Percentiles rank a stretch among this genome's conserved stretches.
These are phyloP conservation scores for Ormia ochracea DNA, from an alignment of 2,888 invertebrate species.

Conservation along the genomic window DNA sequence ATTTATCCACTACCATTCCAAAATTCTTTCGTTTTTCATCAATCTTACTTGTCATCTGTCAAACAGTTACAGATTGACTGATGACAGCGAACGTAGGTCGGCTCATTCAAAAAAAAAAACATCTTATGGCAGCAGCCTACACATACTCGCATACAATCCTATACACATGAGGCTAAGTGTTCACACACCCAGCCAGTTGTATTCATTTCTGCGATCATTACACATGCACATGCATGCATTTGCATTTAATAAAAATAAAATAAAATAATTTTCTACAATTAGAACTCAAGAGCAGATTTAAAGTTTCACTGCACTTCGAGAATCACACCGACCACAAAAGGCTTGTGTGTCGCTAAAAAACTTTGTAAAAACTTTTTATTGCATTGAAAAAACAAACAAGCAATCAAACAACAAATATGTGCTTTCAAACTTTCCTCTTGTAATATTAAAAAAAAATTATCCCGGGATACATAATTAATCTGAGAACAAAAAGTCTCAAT, in stretches of 20 bases:
- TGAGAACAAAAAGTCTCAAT: not conserved
- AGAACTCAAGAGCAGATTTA: constrained; percentile 26
- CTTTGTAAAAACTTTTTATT: constrained; percentile 3
- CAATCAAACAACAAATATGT: not conserved
- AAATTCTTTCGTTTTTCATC: too few relatives aligned
- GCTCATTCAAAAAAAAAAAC: too few relatives aligned
- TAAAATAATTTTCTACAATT: constrained; percentile 15
- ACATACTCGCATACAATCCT: too few relatives aligned
- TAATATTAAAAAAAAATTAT: not conserved
- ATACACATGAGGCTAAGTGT: not conserved
- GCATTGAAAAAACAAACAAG: too few relatives aligned
- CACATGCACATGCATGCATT: not conserved
- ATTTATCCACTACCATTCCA: too few relatives aligned
- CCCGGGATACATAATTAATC: not conserved
- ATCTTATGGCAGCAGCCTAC: too few relatives aligned
- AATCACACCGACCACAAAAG: constrained; percentile 38
- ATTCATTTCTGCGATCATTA: too few relatives aligned
- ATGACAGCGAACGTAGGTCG: too few relatives aligned
- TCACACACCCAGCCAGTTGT: not conserved
- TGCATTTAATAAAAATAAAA: not conserved
- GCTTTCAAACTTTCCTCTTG: constrained; percentile 3
- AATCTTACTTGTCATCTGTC: too few relatives aligned
- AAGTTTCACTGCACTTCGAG: constrained; percentile 48
- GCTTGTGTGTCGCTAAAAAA: constrained; percentile 32
- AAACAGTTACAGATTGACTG: too few relatives aligned